phyloP scores from a whole-genome alignment of 37 sponge, comb jelly and placozoan genomes.

The Ianthella basta region DNA sequence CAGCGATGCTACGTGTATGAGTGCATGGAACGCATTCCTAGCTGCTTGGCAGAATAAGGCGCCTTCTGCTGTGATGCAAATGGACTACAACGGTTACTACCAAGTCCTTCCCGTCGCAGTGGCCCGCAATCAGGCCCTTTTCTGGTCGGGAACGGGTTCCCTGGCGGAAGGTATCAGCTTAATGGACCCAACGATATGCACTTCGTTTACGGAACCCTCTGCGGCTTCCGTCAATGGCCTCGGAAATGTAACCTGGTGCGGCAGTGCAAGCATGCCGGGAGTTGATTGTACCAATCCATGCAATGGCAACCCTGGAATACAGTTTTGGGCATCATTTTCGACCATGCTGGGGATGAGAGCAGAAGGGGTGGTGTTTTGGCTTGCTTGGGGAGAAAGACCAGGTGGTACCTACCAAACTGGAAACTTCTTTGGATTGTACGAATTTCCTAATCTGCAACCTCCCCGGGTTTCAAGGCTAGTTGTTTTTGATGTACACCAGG shows the following conservation, averaged over 20 bases:
- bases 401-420: slow-evolving; percentile 16
- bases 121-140: slow-evolving; percentile 12
- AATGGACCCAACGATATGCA: not conserved
- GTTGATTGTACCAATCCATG: slow-evolving; percentile 25
- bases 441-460: slow-evolving; percentile 35
- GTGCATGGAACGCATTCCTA: slow-evolving; percentile 12
- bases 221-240: slow-evolving; percentile 36
- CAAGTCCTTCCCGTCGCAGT: slow-evolving; percentile 10
- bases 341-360: slow-evolving; percentile 26
- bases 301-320: slow-evolving; percentile 4
- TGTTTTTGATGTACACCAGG: slow-evolving; percentile 31
- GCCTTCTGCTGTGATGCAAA: not conserved
- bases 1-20: not conserved
- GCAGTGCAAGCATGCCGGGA: not conserved
- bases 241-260: slow-evolving; percentile 35
- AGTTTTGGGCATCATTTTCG: slow-evolving; percentile 48
- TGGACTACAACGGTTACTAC: slow-evolving; percentile 31
- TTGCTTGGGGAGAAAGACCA: slow-evolving; percentile 40
- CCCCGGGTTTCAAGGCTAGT: slow-evolving; percentile 32
- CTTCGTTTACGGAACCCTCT: slow-evolving; percentile 32
- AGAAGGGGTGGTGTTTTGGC: slow-evolving; percentile 34
- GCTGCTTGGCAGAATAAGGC: not conserved
- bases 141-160: slow-evolving; percentile 39
- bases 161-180: slow-evolving; percentile 29
- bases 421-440: slow-evolving; percentile 29